phyloP scores from a whole-genome alignment of 2,797 vertebrate species.

The Tokudaia tokunoshimensis region DNA sequence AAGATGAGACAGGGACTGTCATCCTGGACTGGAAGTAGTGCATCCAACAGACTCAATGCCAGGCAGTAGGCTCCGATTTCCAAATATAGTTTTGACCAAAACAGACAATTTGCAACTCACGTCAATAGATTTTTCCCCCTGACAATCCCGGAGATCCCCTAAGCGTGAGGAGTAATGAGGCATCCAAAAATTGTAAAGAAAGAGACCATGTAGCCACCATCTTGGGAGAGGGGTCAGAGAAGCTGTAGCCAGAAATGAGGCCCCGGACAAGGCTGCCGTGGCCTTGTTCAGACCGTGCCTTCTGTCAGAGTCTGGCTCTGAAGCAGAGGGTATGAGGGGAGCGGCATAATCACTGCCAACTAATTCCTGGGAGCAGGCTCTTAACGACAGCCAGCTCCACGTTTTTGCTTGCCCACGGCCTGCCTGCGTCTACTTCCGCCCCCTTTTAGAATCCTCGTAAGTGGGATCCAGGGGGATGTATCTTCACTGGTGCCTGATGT shows the following conservation, averaged over 20 bases:
- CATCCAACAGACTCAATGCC: accelerated
- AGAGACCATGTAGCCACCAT: background rate
- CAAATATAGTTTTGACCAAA: background rate
- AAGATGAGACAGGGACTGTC: conserved; percentile 78
- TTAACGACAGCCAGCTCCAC: too few species aligned
- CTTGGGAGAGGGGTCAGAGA: background rate
- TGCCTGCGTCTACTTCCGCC: background rate
- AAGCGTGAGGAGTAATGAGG: background rate
- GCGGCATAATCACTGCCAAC: too few species aligned
- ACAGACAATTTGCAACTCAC: background rate
- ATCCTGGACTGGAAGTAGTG: conserved; percentile 81
- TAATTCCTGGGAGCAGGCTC: background rate
- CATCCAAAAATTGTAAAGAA: background rate
- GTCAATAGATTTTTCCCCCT: too few species aligned
- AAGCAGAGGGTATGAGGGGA: too few species aligned
- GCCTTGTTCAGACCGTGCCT: background rate
- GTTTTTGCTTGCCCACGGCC: background rate
- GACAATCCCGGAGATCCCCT: background rate
- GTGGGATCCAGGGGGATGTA: background rate
- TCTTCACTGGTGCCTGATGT: background rate
- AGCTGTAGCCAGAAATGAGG: accelerated
- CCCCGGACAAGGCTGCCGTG: background rate
- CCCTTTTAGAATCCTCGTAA: background rate
- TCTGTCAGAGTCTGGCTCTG: background rate
- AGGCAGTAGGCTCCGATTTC: accelerated